These are phyloP conservation scores for Colletes collaris DNA, from an alignment of 2,888 invertebrate species.

Conservation along the genomic window DNA sequence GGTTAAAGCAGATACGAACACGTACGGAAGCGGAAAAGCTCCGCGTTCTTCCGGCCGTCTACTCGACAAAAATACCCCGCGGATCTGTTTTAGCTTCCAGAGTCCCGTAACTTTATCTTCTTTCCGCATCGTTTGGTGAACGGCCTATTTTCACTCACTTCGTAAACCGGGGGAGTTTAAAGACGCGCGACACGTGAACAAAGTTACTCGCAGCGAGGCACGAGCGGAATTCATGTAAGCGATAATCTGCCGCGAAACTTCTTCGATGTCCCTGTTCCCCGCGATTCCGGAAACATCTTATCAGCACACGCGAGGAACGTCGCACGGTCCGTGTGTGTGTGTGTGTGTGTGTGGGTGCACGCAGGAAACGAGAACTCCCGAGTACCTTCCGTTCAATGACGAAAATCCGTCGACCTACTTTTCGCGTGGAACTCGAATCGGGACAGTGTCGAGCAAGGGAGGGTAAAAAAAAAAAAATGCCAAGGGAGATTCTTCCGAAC, in stretches of 20 bases:
- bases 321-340: neutral
- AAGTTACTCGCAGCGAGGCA: slow-evolving; percentile 8
- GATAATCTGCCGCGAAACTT: slow-evolving; percentile 43
- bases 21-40: too few species aligned
- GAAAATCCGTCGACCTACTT: slow-evolving; percentile 34
- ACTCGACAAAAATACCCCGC: slow-evolving; percentile 9
- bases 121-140: slow-evolving; percentile 33
- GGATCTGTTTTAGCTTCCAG: neutral
- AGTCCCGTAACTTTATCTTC: slow-evolving; percentile 17
- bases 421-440: neutral
- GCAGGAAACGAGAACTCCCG: slow-evolving; percentile 21
- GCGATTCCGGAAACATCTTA: slow-evolving; percentile 11
- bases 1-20: too few species aligned
- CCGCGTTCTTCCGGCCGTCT: neutral
- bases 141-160: slow-evolving; percentile 21
- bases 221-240: slow-evolving; percentile 22
- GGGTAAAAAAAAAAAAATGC: neutral
- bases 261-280: neutral
- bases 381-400: slow-evolving; percentile 20
- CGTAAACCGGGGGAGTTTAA: neutral
- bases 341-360: neutral
- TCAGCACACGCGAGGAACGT: neutral
- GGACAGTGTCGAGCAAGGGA: neutral
- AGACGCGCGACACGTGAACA: slow-evolving; percentile 24
- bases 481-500: slow-evolving; percentile 9